These are phyloP conservation scores for Heterodera schachtii DNA, from an alignment of 1,140 invertebrate genomes.

Conservation along the genomic window DNA sequence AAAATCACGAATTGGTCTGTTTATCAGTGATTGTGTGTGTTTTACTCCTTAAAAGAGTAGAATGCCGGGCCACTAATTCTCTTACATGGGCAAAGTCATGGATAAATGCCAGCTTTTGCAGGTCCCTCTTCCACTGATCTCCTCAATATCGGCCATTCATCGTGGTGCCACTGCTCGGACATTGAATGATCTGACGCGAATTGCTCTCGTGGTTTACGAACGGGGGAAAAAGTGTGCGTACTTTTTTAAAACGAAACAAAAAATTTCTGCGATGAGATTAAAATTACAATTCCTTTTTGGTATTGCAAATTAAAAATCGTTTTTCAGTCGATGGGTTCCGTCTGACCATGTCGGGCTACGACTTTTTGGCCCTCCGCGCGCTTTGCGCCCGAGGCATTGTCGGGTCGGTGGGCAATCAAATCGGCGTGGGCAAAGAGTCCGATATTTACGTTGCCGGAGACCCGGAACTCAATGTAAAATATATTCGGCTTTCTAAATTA, in stretches of 20 bases:
- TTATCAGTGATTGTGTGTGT: not conserved
- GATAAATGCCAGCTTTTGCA: not conserved
- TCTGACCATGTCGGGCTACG: slow-evolving; percentile 92
- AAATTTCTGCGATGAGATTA: no score
- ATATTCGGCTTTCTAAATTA: not conserved
- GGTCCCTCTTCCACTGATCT: slow-evolving; percentile 80
- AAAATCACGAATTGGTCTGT: slow-evolving; percentile 88
- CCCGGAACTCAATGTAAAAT: slow-evolving; percentile 28
- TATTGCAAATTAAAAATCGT: not conserved
- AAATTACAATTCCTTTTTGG: not conserved
- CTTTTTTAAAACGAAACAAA: no score
- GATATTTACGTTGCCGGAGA: slow-evolving; percentile 64
- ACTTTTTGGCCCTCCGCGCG: slow-evolving; percentile 90
- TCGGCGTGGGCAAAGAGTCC: slow-evolving; percentile 96
- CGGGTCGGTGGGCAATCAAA: slow-evolving; percentile 91
- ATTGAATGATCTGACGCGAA: slow-evolving; percentile 84
- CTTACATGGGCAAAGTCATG: no score
- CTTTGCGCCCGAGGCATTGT: slow-evolving; percentile 79
- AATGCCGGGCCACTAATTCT: no score
- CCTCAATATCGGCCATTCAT: slow-evolving; percentile 88
- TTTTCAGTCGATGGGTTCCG: slow-evolving; percentile 87
- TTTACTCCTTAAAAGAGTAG: no score
- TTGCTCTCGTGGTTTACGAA: slow-evolving; percentile 86
- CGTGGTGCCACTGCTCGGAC: slow-evolving; percentile 91
- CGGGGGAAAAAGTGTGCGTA: slow-evolving; percentile 84